phyloP scores from a whole-genome alignment of 1,140 invertebrate species.

The Zophobas morio region DNA sequence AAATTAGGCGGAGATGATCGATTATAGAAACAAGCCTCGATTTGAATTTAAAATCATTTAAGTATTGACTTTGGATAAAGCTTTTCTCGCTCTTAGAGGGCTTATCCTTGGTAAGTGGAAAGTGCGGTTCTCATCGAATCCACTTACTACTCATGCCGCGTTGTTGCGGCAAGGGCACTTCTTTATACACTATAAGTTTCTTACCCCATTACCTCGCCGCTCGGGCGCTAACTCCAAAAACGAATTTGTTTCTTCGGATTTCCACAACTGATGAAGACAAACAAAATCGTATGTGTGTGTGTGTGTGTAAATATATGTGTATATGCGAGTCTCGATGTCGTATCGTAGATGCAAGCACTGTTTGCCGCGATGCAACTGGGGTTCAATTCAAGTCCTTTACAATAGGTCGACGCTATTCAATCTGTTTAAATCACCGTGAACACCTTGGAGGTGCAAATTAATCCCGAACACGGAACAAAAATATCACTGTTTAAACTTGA shows the following conservation, averaged over 20 bases:
- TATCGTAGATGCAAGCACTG: not conserved
- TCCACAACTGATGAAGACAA: not conserved
- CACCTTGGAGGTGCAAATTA: constrained; percentile 63
- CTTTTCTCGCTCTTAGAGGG: constrained; percentile 52
- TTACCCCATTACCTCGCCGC: constrained; percentile 34
- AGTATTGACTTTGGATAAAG: constrained; percentile 63
- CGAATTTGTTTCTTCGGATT: constrained; percentile 8
- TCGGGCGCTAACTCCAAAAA: not conserved
- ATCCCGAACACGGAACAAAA: constrained; percentile 59
- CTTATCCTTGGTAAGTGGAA: constrained; percentile 62
- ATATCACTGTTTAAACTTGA: constrained; percentile 62
- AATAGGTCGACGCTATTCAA: constrained; percentile 53
- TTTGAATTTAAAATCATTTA: constrained; percentile 65
- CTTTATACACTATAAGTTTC: constrained; percentile 43
- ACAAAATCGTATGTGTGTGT: not conserved
- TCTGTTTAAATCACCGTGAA: constrained; percentile 61
- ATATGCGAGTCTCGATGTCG: constrained; percentile 1
- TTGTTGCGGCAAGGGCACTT: constrained; percentile 44
- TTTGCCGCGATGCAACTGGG: constrained; percentile 8
- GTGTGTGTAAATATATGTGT: not conserved
- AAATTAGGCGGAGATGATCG: constrained; percentile 59
- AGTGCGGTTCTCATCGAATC: constrained; percentile 61
- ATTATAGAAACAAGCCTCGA: constrained; percentile 62
- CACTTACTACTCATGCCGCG: constrained; percentile 52
- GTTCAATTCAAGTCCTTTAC: constrained; percentile 1